phyloP scores from a whole-genome alignment of 2,888 invertebrate species.

The Helobdella robusta region DNA sequence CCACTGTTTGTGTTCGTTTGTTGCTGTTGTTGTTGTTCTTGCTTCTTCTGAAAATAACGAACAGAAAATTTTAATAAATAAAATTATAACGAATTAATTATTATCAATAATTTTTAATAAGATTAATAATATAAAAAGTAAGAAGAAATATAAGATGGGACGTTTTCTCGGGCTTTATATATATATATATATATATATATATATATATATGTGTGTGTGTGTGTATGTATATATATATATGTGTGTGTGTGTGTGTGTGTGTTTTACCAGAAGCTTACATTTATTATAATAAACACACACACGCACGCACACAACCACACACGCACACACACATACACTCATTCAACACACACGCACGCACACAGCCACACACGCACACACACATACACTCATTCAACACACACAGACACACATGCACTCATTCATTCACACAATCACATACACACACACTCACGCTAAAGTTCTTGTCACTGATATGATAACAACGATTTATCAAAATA shows the following conservation, averaged over 20 bases:
- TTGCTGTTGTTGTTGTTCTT: too few species aligned
- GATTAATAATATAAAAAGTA: too few species aligned
- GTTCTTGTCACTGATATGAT: too few species aligned
- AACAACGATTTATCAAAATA: too few species aligned
- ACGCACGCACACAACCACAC: not conserved
- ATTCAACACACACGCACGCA: not conserved
- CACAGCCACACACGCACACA: not conserved
- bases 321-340: not conserved
- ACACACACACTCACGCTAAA: not conserved
- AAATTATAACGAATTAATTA: too few species aligned
- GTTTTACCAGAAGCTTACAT: not conserved
- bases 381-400: constrained; percentile 1
- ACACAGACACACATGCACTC: constrained; percentile 8
- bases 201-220: not conserved
- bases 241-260: too few species aligned
- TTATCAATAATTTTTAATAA: too few species aligned
- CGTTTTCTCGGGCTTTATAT: not conserved
- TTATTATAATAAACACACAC: not conserved
- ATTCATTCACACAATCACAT: not conserved
- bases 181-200: not conserved
- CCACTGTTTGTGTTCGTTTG: too few species aligned
- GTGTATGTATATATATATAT: not conserved
- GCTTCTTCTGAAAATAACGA: too few species aligned
- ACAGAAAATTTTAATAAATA: too few species aligned
- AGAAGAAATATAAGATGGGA: not conserved